phyloP scores from a whole-genome alignment of 2,797 vertebrate genomes.

The Chelon auratus region DNA sequence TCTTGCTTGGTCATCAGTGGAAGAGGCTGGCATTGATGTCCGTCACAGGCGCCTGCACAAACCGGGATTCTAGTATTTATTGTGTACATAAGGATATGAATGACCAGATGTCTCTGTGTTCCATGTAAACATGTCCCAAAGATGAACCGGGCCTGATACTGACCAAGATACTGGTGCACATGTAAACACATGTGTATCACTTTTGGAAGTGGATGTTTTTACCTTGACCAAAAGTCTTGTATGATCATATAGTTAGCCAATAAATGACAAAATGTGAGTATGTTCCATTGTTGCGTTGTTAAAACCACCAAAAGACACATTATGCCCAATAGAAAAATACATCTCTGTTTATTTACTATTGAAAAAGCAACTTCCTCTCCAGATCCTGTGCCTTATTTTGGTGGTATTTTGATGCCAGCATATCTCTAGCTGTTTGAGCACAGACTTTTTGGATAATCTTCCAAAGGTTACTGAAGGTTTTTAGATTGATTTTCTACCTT shows the following conservation, averaged over 20 bases:
- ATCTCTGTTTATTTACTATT: slow-evolving; percentile 25
- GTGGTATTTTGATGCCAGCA: slow-evolving; percentile 30
- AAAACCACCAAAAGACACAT: not conserved
- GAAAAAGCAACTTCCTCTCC: slow-evolving; percentile 9
- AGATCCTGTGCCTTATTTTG: slow-evolving; percentile 17
- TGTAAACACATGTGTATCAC: too few relatives aligned
- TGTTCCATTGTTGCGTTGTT: slow-evolving; percentile 1
- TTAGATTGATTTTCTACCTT: slow-evolving; percentile 31
- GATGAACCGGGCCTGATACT: too few relatives aligned
- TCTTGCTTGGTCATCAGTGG: too few relatives aligned
- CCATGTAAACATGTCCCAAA: too few relatives aligned
- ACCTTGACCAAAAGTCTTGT: not conserved
- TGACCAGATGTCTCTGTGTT: too few relatives aligned
- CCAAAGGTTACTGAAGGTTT: slow-evolving; percentile 26
- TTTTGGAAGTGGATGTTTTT: not conserved
- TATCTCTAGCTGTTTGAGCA: slow-evolving; percentile 35
- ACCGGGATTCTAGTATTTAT: too few relatives aligned
- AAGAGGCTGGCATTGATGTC: too few relatives aligned
- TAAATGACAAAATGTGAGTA: not conserved
- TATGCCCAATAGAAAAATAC: not conserved
- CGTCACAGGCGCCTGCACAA: too few relatives aligned
- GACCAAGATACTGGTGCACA: too few relatives aligned
- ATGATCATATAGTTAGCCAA: not conserved
- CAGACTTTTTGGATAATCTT: slow-evolving; percentile 35
- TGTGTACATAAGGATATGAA: too few relatives aligned